These are phyloP conservation scores for Aphidoletes aphidimyza DNA, from an alignment of 2,888 invertebrate species.

Conservation along the genomic window DNA sequence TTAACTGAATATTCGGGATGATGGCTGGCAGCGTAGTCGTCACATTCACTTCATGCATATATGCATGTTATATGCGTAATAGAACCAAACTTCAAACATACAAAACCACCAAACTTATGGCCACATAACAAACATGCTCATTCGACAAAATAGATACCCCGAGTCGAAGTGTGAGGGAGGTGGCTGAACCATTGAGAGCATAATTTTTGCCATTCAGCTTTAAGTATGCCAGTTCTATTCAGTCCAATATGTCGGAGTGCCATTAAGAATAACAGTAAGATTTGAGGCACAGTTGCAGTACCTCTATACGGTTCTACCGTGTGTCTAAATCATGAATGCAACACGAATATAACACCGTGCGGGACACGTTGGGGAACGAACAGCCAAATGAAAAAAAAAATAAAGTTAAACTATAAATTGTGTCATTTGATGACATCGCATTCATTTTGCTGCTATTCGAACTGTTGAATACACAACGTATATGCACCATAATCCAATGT, in stretches of 20 bases:
- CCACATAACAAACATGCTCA: neutral
- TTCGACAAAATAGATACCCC: too few species aligned
- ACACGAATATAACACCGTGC: neutral
- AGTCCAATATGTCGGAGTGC: neutral
- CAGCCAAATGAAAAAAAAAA: neutral
- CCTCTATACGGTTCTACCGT: neutral
- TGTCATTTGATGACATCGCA: neutral
- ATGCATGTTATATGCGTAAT: slow-evolving; percentile 41
- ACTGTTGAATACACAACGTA: neutral
- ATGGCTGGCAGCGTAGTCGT: neutral
- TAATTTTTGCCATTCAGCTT: neutral
- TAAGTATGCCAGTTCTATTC: neutral
- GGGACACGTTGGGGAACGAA: neutral
- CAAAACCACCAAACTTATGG: neutral
- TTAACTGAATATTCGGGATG: neutral
- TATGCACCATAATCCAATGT: neutral
- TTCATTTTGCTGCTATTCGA: neutral
- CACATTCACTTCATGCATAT: neutral
- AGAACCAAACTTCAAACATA: neutral
- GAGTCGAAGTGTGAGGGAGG: neutral
- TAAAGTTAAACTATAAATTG: neutral
- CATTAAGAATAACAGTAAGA: too few species aligned
- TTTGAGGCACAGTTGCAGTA: too few species aligned
- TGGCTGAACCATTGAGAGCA: neutral
- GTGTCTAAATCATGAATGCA: neutral